Evolutionary conservation across 2,113 vertebrate genomes (phyloP).

Genomic region (Trematocara marginatum): DNA sequence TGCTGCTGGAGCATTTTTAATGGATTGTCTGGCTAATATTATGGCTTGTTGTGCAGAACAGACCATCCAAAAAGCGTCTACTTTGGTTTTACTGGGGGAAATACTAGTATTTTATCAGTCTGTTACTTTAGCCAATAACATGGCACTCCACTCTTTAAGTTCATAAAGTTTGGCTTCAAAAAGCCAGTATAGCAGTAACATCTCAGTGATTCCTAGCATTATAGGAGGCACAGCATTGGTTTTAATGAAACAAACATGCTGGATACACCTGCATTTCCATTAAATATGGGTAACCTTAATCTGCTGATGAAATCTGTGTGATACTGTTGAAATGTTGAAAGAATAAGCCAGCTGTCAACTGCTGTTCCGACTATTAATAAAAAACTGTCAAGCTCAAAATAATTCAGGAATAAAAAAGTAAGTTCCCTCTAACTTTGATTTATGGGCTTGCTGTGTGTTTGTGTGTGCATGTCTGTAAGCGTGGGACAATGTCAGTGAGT

Average conservation of each 20-base stretch:
- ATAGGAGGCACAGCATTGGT: not conserved
- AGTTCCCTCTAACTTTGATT: not conserved
- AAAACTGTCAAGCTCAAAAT: not conserved
- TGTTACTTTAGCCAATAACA: not conserved
- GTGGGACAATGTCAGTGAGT: not conserved
- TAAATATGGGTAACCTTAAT: not conserved
- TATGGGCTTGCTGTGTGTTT: not conserved
- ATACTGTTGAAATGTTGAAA: not conserved
- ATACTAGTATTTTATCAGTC: not conserved
- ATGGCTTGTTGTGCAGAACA: not conserved
- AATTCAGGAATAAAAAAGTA: not conserved
- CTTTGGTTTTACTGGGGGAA: not conserved
- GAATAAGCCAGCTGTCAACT: not conserved
- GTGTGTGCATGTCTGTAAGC: not conserved
- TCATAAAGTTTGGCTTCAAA: not conserved
- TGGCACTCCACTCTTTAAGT: not conserved
- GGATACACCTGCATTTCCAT: not conserved
- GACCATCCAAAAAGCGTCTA: not conserved
- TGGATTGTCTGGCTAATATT: not conserved
- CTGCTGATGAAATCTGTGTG: not conserved
- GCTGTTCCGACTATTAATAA: not conserved
- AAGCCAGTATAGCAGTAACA: not conserved
- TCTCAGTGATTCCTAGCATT: not conserved
- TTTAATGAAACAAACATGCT: not conserved
- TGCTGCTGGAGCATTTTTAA: not conserved